Conservation (phyloP, 2,888 invertebrate genomes). For the Phengaris arion region DNA sequence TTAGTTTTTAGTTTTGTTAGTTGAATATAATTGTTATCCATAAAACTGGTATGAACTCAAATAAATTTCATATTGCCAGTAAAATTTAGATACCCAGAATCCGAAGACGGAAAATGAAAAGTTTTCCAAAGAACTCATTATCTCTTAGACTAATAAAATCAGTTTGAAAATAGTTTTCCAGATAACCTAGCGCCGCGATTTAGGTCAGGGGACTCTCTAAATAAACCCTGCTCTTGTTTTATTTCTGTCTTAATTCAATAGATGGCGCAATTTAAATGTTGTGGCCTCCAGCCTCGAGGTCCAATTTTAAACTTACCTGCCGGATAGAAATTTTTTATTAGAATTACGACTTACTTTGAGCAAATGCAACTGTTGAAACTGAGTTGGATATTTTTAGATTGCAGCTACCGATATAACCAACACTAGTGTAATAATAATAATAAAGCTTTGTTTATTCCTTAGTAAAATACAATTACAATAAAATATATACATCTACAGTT, state of each 20-base stretch:
- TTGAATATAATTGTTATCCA: no score
- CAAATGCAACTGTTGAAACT: background rate
- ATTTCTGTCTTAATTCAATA: constrained; percentile 21
- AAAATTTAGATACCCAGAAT: background rate
- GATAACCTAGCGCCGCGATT: constrained; percentile 16
- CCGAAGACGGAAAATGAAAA: background rate
- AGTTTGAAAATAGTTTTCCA: constrained; percentile 24
- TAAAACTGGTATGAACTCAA: background rate
- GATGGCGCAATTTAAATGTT: constrained; percentile 25
- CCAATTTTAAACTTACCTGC: constrained; percentile 24
- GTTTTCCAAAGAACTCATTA: constrained; percentile 17
- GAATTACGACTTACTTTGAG: background rate
- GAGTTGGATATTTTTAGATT: background rate
- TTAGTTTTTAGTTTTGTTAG: no score
- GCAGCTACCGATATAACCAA: background rate
- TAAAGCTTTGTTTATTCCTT: no score
- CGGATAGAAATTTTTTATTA: background rate
- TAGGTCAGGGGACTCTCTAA: constrained; percentile 26
- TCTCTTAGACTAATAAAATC: constrained; percentile 18
- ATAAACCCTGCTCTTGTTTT: constrained; percentile 22
- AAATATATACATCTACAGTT: no score
- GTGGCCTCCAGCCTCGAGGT: background rate
- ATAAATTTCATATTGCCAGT: background rate
- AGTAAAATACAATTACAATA: no score
- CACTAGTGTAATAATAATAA: no score